Evolutionary conservation across 2,797 vertebrate species (phyloP).

Genomic region (Prunella strophiata): DNA sequence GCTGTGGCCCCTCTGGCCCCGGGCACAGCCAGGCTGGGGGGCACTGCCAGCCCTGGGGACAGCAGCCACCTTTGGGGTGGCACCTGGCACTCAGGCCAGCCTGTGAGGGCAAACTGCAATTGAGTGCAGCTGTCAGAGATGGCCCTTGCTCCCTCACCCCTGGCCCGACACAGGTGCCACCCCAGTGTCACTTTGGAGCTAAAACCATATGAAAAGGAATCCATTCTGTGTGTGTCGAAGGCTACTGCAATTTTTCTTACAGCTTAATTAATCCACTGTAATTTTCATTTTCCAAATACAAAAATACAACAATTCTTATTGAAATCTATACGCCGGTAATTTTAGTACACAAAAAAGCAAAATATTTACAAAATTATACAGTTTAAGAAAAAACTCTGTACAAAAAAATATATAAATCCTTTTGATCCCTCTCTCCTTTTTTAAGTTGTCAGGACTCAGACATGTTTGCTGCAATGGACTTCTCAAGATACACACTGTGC

Average conservation of each 20-base stretch:
- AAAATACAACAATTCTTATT: slow-evolving; percentile 86
- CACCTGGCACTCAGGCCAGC: not conserved
- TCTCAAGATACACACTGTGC: slow-evolving; percentile 73
- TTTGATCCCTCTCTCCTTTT: slow-evolving; percentile 78
- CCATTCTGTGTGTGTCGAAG: slow-evolving; percentile 59
- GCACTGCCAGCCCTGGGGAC: not conserved
- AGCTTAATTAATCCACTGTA: slow-evolving; percentile 77
- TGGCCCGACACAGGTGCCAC: not conserved
- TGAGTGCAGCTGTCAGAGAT: not conserved
- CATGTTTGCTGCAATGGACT: slow-evolving; percentile 67
- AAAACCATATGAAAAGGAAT: slow-evolving; percentile 84
- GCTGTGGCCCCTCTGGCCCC: not conserved
- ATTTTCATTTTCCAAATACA: slow-evolving; percentile 80
- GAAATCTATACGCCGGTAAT: slow-evolving; percentile 83
- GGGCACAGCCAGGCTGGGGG: not conserved
- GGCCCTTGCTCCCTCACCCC: fast-evolving
- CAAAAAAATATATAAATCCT: slow-evolving; percentile 86
- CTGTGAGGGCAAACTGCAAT: not conserved
- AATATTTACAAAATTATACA: slow-evolving; percentile 88
- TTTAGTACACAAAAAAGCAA: slow-evolving; percentile 83
- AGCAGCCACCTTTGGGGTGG: not conserved
- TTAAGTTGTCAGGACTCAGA: slow-evolving; percentile 75
- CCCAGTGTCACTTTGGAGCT: slow-evolving; percentile 36
- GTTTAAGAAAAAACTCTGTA: slow-evolving; percentile 84
- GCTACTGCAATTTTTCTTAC: slow-evolving; percentile 75